Conservation (phyloP, 2,113 vertebrate species). For the Gasterosteus nipponicus region DNA sequence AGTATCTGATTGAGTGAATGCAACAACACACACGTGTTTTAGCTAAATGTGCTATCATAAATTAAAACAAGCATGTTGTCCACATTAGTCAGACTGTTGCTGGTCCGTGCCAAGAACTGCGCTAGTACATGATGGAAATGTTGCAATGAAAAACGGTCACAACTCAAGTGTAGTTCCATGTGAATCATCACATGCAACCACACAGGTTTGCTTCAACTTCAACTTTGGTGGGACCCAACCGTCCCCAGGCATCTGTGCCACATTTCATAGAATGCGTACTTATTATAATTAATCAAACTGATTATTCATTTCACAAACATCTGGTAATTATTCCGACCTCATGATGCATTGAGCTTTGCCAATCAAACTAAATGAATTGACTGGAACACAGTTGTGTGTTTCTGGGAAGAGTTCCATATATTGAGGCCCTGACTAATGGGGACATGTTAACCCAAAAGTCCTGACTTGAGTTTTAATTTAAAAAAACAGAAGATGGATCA, state of each 20-base stretch:
- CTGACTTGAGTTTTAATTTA: not conserved
- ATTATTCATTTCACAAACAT: constrained; percentile 31
- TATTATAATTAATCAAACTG: constrained; percentile 31
- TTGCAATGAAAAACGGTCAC: not conserved
- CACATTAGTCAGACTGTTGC: not conserved
- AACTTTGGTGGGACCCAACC: constrained; percentile 2
- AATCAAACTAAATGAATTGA: constrained; percentile 31
- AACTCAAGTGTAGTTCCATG: constrained; percentile 32
- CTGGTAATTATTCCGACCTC: constrained; percentile 26
- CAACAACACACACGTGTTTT: not conserved
- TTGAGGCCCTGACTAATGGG: not conserved
- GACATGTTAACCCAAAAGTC: not conserved
- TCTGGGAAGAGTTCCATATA: constrained; percentile 15
- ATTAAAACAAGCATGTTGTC: not conserved
- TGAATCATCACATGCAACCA: constrained; percentile 34
- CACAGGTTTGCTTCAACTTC: constrained; percentile 21
- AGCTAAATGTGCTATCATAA: not conserved
- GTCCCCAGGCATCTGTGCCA: constrained; percentile 1
- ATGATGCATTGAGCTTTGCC: not conserved
- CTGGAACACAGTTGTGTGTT: constrained; percentile 14
- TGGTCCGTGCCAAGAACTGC: not conserved
- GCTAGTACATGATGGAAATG: not conserved
- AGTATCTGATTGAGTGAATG: not conserved
- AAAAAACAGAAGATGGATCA: not conserved
- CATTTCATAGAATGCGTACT: constrained; percentile 22